Conservation (phyloP, 2,113 vertebrate species). For the Naja naja region DNA sequence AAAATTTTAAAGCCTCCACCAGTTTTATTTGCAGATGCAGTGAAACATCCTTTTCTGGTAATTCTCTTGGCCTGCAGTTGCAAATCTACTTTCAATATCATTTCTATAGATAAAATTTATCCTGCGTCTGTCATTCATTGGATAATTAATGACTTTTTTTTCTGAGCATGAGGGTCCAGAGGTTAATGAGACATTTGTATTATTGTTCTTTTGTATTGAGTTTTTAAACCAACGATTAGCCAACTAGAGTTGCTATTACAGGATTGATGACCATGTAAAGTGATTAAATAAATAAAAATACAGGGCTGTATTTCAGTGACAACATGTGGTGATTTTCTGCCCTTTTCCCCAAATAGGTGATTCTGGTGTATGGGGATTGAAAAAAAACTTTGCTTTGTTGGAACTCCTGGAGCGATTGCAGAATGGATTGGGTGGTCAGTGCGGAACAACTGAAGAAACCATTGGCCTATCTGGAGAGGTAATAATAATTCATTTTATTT, state of each 20-base stretch:
- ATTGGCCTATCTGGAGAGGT: conserved; percentile 92
- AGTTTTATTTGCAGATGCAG: not conserved
- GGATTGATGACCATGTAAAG: not conserved
- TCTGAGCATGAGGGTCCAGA: not conserved
- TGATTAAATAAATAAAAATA: not conserved
- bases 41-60: not conserved
- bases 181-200: not conserved
- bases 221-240: not conserved
- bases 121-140: not conserved
- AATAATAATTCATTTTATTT: conserved; percentile 25
- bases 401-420: conserved; percentile 94
- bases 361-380: conserved; percentile 97
- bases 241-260: not conserved
- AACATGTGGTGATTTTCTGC: not conserved
- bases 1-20: not conserved
- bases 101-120: too few species aligned
- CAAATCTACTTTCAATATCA: too few species aligned
- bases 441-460: conserved; percentile 83
- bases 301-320: not conserved
- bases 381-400: conserved; percentile 97
- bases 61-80: too few species aligned
- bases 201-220: not conserved
- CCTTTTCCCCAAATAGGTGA: conserved; percentile 77
- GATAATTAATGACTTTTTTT: not conserved
- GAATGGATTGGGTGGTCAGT: conserved; percentile 88